These are phyloP conservation scores for Ameiurus melas DNA, from an alignment of 2,113 vertebrate genomes.

Conservation along the genomic window DNA sequence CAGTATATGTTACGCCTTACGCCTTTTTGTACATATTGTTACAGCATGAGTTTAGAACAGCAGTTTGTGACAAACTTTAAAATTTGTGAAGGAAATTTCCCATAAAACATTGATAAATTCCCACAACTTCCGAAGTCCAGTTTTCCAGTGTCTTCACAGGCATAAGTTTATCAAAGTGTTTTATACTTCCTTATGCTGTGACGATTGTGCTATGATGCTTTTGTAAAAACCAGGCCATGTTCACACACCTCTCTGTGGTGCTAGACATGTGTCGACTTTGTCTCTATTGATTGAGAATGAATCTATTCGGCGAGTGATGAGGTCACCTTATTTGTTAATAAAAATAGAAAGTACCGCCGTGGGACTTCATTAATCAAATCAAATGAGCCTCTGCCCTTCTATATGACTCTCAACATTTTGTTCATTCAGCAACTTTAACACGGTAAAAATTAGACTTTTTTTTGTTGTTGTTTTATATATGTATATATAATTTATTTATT, in stretches of 20 bases:
- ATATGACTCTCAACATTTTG: conserved; percentile 68
- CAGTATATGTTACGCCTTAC: neutral
- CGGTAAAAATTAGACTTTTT: too few relatives aligned
- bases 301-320: conserved; percentile 57
- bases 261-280: conserved; percentile 19
- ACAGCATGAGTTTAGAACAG: too few relatives aligned
- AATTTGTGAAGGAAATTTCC: neutral
- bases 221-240: neutral
- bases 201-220: neutral
- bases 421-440: neutral
- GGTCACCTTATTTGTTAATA: conserved; percentile 70
- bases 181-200: neutral
- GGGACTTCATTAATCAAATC: conserved; percentile 67
- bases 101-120: neutral
- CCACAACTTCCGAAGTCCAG: neutral
- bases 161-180: neutral
- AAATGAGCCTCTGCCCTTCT: conserved; percentile 65
- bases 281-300: conserved; percentile 32
- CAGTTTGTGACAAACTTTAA: neutral
- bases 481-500: too few relatives aligned
- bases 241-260: conserved; percentile 25
- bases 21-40: neutral
- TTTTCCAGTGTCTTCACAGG: neutral
- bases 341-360: conserved; percentile 69
- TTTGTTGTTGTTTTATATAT: too few relatives aligned